These are phyloP conservation scores for Campylorhamphus procurvoides DNA, from an alignment of 2,113 vertebrate species.

Conservation along the genomic window DNA sequence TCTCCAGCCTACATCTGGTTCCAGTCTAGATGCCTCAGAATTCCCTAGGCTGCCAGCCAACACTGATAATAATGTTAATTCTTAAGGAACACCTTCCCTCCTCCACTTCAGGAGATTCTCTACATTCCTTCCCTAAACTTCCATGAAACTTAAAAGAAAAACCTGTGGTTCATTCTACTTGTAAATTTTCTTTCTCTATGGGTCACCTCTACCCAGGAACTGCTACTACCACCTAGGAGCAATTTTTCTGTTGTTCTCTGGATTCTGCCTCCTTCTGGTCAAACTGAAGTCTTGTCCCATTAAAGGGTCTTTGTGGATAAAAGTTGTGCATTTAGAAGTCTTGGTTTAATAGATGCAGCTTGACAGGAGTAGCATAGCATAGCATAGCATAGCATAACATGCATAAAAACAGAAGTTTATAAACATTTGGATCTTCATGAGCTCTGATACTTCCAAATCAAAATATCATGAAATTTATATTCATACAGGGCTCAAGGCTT, in stretches of 20 bases:
- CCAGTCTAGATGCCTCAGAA: neutral
- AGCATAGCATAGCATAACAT: neutral
- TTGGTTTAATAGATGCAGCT: neutral
- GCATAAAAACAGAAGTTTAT: neutral
- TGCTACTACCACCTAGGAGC: neutral
- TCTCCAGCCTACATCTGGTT: neutral
- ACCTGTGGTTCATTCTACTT: neutral
- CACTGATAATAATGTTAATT: neutral
- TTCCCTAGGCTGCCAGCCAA: neutral
- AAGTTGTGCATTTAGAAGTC: neutral
- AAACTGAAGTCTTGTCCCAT: neutral
- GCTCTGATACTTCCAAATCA: neutral
- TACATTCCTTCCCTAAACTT: neutral
- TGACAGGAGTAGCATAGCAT: neutral
- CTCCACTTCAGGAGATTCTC: neutral
- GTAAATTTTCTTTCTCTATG: neutral
- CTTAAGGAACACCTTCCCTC: neutral
- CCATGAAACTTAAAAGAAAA: neutral
- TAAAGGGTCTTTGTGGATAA: neutral
- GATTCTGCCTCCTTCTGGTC: neutral
- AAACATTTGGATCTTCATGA: neutral
- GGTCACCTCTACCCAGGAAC: neutral
- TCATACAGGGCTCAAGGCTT: neutral
- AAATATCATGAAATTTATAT: neutral
- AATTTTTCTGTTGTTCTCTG: neutral